Evolutionary conservation across 2,888 invertebrate species (phyloP).

Genomic region (Leptopilina myrica): DNA sequence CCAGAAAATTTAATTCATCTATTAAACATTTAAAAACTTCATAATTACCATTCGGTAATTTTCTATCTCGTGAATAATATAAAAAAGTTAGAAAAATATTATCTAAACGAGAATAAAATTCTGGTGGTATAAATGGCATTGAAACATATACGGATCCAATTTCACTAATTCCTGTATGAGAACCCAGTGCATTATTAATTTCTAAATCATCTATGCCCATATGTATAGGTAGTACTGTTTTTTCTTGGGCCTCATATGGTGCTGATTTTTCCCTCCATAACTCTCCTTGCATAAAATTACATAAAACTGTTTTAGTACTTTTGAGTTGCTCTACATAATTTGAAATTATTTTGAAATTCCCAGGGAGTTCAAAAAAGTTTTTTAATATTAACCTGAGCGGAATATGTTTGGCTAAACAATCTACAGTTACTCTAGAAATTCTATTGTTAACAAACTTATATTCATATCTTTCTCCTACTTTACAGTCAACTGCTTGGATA

Average conservation of each 20-base stretch:
- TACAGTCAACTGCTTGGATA: too few relatives aligned
- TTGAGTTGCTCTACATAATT: too few relatives aligned
- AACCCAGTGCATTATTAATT: not conserved
- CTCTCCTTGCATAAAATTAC: constrained; percentile 43
- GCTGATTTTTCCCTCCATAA: constrained; percentile 6
- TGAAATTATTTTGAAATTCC: too few relatives aligned
- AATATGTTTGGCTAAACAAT: too few relatives aligned
- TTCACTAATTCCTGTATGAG: not conserved
- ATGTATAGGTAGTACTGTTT: not conserved
- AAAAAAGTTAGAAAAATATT: not conserved
- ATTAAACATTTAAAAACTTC: not conserved
- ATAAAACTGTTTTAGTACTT: too few relatives aligned
- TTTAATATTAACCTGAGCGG: too few relatives aligned
- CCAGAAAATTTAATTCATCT: not conserved
- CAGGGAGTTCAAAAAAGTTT: too few relatives aligned
- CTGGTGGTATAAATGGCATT: not conserved
- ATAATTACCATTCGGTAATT: not conserved
- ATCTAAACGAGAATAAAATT: not conserved
- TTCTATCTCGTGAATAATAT: not conserved
- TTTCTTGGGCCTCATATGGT: too few relatives aligned
- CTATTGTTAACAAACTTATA: too few relatives aligned
- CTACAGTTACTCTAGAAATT: too few relatives aligned
- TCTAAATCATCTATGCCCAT: not conserved
- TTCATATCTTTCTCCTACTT: too few relatives aligned
- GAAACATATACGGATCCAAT: not conserved